phyloP scores from a whole-genome alignment of 2,113 vertebrate genomes.

The Furnarius figulus region DNA sequence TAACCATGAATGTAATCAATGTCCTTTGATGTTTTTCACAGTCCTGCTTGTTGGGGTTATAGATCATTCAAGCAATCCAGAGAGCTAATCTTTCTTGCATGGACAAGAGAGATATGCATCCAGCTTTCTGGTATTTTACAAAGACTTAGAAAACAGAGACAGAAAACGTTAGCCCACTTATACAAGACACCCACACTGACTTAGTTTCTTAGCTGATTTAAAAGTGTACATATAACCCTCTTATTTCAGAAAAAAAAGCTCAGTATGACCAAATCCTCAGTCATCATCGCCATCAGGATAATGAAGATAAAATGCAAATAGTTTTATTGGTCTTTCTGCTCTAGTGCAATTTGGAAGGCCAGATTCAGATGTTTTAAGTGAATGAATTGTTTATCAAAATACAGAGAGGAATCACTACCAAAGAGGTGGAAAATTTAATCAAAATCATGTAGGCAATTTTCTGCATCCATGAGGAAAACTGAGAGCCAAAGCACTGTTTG shows the following conservation, averaged over 20 bases:
- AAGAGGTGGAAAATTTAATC: background rate
- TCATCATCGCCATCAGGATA: background rate
- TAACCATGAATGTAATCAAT: background rate
- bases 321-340: background rate
- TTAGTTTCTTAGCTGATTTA: background rate
- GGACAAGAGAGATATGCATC: background rate
- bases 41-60: background rate
- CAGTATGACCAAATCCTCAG: background rate
- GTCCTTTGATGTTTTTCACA: constrained; percentile 38
- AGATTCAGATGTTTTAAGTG: background rate
- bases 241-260: background rate
- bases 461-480: background rate
- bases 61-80: background rate
- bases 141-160: background rate
- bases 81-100: background rate
- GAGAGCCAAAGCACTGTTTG: background rate
- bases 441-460: background rate
- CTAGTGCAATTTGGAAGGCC: background rate
- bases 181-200: background rate
- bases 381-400: background rate
- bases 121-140: constrained; percentile 17
- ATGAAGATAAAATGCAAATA: background rate
- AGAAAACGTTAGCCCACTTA: background rate
- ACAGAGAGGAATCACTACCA: background rate
- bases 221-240: background rate